Percentiles rank a stretch among this genome's conserved stretches.
Conservation (phyloP, 2,113 vertebrate genomes). For the Neodontobutis hainanensis region DNA sequence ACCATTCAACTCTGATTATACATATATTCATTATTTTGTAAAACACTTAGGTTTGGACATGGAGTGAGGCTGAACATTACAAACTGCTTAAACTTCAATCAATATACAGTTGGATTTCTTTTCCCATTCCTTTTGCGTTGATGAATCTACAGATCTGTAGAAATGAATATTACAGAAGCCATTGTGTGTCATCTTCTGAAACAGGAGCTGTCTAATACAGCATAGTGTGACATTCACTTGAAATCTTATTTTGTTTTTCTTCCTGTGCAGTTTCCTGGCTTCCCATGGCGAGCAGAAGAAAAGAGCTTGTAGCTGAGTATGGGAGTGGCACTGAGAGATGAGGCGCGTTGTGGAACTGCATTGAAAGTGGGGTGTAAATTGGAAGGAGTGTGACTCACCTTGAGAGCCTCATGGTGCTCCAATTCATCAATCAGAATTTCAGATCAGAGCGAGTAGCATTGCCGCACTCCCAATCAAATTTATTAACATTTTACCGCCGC, state of each 20-base stretch:
- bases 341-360: constrained; percentile 44
- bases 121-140: too few relatives aligned
- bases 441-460: constrained; percentile 63
- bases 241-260: constrained; percentile 48
- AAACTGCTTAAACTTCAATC: too few relatives aligned
- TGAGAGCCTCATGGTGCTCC: constrained; percentile 56
- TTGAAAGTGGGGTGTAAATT: constrained; percentile 53
- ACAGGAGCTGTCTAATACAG: too few relatives aligned
- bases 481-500: constrained; percentile 68
- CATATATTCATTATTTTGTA: constrained; percentile 8
- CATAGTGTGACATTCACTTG: too few relatives aligned
- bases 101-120: too few relatives aligned
- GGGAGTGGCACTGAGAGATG: constrained; percentile 62
- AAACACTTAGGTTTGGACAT: too few relatives aligned
- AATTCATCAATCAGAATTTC: constrained; percentile 74
- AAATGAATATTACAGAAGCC: too few relatives aligned
- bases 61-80: too few relatives aligned
- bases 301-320: constrained; percentile 41
- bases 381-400: constrained; percentile 65
- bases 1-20: constrained; percentile 1
- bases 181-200: too few relatives aligned
- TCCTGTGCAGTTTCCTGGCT: constrained; percentile 13
- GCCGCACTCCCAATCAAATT: constrained; percentile 58
- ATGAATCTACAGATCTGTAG: too few relatives aligned
- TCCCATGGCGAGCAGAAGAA: constrained; percentile 41